Evolutionary conservation across 2,888 invertebrate species (phyloP).

Genomic region (Eutolmus rufibarbis): DNA sequence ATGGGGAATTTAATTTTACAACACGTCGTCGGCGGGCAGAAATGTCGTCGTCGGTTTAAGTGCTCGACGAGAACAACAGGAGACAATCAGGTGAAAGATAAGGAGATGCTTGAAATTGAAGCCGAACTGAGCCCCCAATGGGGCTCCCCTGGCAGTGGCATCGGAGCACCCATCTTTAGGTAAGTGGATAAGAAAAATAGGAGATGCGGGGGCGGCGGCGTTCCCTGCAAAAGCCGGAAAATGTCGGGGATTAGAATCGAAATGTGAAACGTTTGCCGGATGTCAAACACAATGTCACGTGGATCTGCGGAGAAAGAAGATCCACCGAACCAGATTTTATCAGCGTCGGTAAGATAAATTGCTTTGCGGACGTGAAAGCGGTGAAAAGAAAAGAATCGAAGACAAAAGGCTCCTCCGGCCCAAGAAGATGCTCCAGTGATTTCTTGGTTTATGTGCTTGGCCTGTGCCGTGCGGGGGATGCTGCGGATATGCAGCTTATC

Average conservation of each 20-base stretch:
- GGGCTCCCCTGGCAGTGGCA: not conserved
- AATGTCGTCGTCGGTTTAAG: not conserved
- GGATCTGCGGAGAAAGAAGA: not conserved
- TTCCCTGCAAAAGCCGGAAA: not conserved
- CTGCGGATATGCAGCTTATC: not conserved
- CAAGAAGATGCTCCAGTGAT: not conserved
- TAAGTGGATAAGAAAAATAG: not conserved
- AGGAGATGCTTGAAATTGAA: not conserved
- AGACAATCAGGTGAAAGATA: not conserved
- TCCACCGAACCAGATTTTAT: not conserved
- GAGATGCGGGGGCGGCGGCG: not conserved
- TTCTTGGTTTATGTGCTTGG: not conserved
- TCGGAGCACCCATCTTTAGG: not conserved
- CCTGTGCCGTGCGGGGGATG: not conserved
- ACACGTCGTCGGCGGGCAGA: not conserved
- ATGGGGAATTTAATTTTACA: not conserved
- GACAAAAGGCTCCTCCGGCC: not conserved
- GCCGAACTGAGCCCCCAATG: not conserved
- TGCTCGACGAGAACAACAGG: not conserved
- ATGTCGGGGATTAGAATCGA: not conserved
- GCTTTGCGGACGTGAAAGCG: not conserved
- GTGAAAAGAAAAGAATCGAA: not conserved
- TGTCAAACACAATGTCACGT: not conserved
- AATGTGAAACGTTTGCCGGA: not conserved
- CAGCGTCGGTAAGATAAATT: not conserved